Evolutionary conservation across 92 coral and sea anemone species (phyloP), one percentile per base, ranked within the genome.

Genomic region (Phymanthus crucifer): DNA sequence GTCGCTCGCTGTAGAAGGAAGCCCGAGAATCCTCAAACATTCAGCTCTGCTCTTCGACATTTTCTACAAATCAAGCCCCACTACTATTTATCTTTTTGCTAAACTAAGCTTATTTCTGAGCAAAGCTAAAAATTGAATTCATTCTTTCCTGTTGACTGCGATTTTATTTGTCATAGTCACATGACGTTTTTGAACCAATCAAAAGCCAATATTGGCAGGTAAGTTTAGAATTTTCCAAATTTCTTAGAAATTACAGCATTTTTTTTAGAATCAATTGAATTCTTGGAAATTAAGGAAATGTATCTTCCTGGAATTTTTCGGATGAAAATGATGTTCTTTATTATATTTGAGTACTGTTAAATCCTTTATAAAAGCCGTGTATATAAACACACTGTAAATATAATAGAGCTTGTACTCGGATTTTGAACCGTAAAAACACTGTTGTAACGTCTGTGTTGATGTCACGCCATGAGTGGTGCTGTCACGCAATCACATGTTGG

Each of bases 31-130:
- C 24, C 82, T 87, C 23, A 83, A 86, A 46, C 96, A 74, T 32
- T 91, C 96, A 68, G 76, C 45, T 67, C 88, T 74, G n/a, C 71
- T 89, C 77, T 78, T 88, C 12, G 95, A 81, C 92, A 91, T 80
- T 40, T 40, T 70, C 50, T 21, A n/a, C 6, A 34, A 17, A 35
- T 35, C 74, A 3, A 40, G 21, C 4, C 10, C 45, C 29, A 26
- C 68, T 24, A 34, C 11, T 61, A 61, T 29, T 27, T 24, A 57
- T 27, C n/a, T n/a, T 61, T 61, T 29, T n/a, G 32, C 48, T 61
- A 11, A 61, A 26, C 34, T 34, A 2, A 8, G 19, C 33, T 11
- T 61, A 24, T 57, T 10, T 61, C 27, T 61, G 29, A 61, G 68
- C 68, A 61, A 61, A 34, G 19, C n/a, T n/a, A n/a, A n/a, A n/a